A percentile compares a stretch with the other conserved stretches of the same genome.
Evolutionary conservation across 1,140 invertebrate species (phyloP).

Genomic region (Pogonus chalceus): DNA sequence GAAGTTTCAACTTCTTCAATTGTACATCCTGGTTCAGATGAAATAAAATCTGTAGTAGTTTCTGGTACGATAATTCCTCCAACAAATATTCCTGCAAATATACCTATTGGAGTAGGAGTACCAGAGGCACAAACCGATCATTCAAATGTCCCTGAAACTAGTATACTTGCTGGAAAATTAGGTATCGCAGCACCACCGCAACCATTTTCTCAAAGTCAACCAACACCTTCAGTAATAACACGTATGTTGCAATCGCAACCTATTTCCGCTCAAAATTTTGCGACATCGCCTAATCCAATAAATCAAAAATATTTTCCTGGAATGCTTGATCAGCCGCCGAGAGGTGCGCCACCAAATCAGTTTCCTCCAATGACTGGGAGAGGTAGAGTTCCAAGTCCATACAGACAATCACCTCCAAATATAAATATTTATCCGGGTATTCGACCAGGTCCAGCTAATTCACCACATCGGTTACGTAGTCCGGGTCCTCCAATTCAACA

Average conservation of each 20-base stretch:
- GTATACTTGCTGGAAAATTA: slow-evolving; percentile 23
- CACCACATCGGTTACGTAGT: slow-evolving; percentile 10
- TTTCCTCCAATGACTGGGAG: slow-evolving; percentile 28
- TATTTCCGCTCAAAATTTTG: slow-evolving; percentile 32
- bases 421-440: slow-evolving; percentile 16
- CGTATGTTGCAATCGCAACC: slow-evolving; percentile 49
- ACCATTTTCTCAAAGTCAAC: slow-evolving; percentile 34
- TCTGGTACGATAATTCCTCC: slow-evolving; percentile 34
- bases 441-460: slow-evolving; percentile 8
- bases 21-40: slow-evolving; percentile 1
- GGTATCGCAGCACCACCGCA: slow-evolving; percentile 35
- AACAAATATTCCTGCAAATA: slow-evolving; percentile 16
- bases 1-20: slow-evolving; percentile 5
- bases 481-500: slow-evolving; percentile 20
- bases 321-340: slow-evolving; percentile 10
- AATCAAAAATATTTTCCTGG: slow-evolving; percentile 19
- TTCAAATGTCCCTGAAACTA: slow-evolving; percentile 25
- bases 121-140: slow-evolving; percentile 28
- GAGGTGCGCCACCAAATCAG: slow-evolving; percentile 14
- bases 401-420: slow-evolving; percentile 30
- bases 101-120: slow-evolving; percentile 30
- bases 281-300: slow-evolving; percentile 36
- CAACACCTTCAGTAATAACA: slow-evolving; percentile 48
- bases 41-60: slow-evolving; percentile 17
- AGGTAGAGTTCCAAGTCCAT: slow-evolving; percentile 37